Conservation (phyloP, 2,113 vertebrate genomes). For the Rhinichthys klamathensis region DNA sequence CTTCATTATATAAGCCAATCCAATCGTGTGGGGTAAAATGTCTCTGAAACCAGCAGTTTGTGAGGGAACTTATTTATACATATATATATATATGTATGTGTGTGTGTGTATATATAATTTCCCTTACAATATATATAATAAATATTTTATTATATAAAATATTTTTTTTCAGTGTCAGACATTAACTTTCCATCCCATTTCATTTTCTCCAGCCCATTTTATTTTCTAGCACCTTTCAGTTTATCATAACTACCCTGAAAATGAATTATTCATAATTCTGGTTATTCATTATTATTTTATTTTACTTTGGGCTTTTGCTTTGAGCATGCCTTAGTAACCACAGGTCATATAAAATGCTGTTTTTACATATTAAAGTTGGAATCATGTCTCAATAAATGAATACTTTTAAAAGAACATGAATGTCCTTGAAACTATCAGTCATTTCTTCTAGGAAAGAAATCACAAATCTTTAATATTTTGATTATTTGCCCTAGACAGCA, state of each 20-base stretch:
- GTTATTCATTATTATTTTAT: conserved; percentile 16
- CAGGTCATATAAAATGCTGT: conserved; percentile 3
- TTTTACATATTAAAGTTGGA: conserved; percentile 1
- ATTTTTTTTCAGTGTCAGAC: not conserved
- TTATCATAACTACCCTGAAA: not conserved
- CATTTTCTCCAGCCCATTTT: not conserved
- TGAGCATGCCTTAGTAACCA: conserved; percentile 12
- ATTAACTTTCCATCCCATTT: conserved; percentile 1
- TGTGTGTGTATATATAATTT: not conserved
- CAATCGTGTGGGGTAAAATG: not conserved
- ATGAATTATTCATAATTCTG: conserved; percentile 8
- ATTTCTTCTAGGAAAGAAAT: not conserved
- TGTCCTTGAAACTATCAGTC: not conserved
- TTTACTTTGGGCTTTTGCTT: not conserved
- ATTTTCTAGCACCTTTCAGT: not conserved
- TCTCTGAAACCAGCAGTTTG: not conserved
- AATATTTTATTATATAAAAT: not conserved
- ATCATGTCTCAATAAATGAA: not conserved
- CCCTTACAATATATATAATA: not conserved
- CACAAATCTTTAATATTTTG: not conserved
- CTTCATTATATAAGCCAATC: conserved; percentile 15
- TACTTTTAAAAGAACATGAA: not conserved
- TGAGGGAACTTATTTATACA: not conserved
- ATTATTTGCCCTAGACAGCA: not conserved
- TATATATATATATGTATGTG: not conserved